phyloP scores from a whole-genome alignment of 1,140 invertebrate species.

The Caenorhabditis tropicalis region DNA sequence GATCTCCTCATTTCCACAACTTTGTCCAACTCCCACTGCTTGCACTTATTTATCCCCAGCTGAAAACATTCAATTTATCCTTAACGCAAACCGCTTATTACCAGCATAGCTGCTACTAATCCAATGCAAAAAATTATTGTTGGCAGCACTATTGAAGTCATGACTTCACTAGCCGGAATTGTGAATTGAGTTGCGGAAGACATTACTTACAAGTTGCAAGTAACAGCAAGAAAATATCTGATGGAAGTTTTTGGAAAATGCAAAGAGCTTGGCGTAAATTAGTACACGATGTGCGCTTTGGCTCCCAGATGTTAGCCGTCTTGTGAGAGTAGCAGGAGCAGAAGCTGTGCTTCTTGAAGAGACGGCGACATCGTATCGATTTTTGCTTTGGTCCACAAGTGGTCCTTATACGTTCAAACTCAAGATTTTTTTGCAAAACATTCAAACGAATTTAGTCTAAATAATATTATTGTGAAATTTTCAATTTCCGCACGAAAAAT shows the following conservation, averaged over 20 bases:
- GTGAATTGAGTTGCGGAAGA: neutral
- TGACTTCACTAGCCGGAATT: constrained; percentile 30
- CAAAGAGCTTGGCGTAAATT: neutral
- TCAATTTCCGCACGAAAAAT: neutral
- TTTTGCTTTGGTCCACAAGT: neutral
- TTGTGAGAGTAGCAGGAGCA: neutral
- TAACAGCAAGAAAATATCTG: neutral
- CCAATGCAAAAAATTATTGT: constrained; percentile 69
- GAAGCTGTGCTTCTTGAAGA: constrained; percentile 24
- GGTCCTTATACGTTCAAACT: neutral
- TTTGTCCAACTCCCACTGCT: constrained; percentile 72
- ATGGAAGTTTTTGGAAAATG: neutral
- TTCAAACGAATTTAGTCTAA: neutral
- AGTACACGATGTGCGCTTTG: constrained; percentile 26
- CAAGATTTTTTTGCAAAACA: neutral
- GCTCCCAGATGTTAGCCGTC: constrained; percentile 28
- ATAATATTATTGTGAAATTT: neutral
- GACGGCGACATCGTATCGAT: constrained; percentile 35
- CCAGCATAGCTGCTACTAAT: constrained; percentile 70
- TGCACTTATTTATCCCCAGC: constrained; percentile 58
- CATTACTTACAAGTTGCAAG: neutral
- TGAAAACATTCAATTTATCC: neutral
- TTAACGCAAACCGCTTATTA: neutral
- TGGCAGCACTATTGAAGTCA: constrained; percentile 67
- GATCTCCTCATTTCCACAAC: constrained; percentile 70